Evolutionary conservation across 2,797 vertebrate species (phyloP), one percentile per base, ranked within the genome.

Genomic region (Cheirogaleus major): DNA sequence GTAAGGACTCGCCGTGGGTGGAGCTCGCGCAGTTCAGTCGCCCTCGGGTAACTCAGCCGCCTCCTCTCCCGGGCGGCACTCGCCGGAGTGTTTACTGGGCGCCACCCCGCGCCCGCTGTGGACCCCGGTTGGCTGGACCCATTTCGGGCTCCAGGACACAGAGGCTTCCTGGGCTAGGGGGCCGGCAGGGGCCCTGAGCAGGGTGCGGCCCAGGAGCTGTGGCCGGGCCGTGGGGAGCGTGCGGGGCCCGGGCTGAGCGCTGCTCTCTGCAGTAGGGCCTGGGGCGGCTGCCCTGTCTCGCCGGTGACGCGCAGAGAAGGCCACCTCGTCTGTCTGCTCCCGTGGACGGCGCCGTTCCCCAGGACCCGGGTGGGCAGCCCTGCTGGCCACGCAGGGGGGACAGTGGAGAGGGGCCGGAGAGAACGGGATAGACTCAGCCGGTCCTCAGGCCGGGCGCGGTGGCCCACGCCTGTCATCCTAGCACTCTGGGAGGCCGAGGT

Each of bases 131-230:
- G 48, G 20, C 59, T 0, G 2, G 32, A 22, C n/a, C 41, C 23
- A 7, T n/a, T 22, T 57, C 22, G 0, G 4, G 4, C 15, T 32
- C 41, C 8, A 23, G 27, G 57, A 14, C 18, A 12, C 0, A 0
- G 32, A 61, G 65, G 23, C 52, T 17, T 5, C 23, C 52, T 0
- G 13, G 65, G 52, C 78, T n/a, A 4, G 2, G 17, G 15, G 22
- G 11, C 17, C 78, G 22, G 27, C 41, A 4, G 48, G 13, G 45
- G 27, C n/a, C 15, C 45, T 32, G 27, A n/a, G 76, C 15, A 23
- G 63, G 7, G 20, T 18, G 0, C 0, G 43, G 43, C 41, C 12
- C 7, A 43, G 25, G 32, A 35, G 45, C 45, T 6, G 7, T n/a
- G n/a, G 23, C 61, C 76, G 1, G 30, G 55, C 11, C 1, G 7